Base-by-base conservation (phyloP, 2,113 vertebrate genomes). In the Crotophaga sulcirostris region DNA sequence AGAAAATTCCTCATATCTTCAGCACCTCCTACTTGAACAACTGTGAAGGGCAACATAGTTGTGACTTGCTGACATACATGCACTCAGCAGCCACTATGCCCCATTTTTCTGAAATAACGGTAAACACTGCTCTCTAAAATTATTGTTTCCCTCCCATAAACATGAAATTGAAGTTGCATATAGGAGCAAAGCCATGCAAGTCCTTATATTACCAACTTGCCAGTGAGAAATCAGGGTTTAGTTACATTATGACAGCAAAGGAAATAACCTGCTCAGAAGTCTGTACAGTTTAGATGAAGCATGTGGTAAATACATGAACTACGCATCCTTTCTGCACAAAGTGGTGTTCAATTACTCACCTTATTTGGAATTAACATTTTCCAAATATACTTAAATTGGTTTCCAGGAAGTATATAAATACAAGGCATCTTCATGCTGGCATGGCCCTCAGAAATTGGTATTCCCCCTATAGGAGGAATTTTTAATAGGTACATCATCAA, bases 321-420 rank as follows among this genome's bases (percentile, higher is more conserved):
- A 68, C 21, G 49, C 16, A 68, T 19, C 58, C 82, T 38, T 78
- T 60, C 38, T 82, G 38, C 47, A 56, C 9, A 33, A 74, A 82
- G 33, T 58, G 17, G 24, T 15, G 60, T 62, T 90, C 64, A 91
- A 20, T 95, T 92, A 97, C 93, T 97, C 59, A 98, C 97, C 93
- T 97, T 90, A 24, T 95, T 94, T 66, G 64, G 59, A 91, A 94
- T 89, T 42, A 98, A 51, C 83, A 95, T 68, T 91, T 97, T 98
- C 95, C 96, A 97, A 73, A 95, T 1, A 59, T 97, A 98, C 42
- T 91, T 96, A 90, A 97, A 98, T 75, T 79, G 85, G 51, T 98
- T 97, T 97, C 55, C 52, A 72, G 97, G 95, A 89, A 77, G 47
- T 92, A 79, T 84, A 87, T 84, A 98, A 91, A 97, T 59, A 94